Evolutionary conservation across 2,888 invertebrate genomes (phyloP).

Genomic region (Mesodorylaimus sp.): DNA sequence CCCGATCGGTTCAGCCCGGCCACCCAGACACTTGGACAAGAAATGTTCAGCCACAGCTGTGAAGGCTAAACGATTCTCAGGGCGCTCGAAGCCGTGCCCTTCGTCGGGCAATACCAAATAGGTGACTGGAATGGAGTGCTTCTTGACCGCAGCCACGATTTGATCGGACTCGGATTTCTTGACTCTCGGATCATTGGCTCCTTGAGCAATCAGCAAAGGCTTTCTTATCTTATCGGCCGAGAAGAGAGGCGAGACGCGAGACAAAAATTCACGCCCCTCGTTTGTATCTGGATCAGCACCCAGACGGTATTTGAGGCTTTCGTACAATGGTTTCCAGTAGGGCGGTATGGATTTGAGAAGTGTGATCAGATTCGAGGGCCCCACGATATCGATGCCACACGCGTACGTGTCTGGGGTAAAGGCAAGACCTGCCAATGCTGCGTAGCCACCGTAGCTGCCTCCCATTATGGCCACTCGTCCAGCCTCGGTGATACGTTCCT

Average conservation of each 20-base stretch:
- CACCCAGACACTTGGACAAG: slow-evolving; percentile 5
- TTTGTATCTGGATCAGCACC: background rate
- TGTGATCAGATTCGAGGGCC: slow-evolving; percentile 24
- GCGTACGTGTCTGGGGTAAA: slow-evolving; percentile 27
- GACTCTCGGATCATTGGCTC: slow-evolving; percentile 27
- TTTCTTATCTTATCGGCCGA: slow-evolving; percentile 11
- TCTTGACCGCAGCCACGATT: slow-evolving; percentile 1
- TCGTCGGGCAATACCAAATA: slow-evolving; percentile 3
- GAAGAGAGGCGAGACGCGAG: background rate
- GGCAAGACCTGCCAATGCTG: slow-evolving; percentile 21
- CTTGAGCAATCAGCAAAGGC: slow-evolving; percentile 26
- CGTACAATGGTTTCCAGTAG: slow-evolving; percentile 18
- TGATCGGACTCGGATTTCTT: slow-evolving; percentile 23
- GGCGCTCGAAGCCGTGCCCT: background rate
- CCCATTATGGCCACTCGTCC: slow-evolving; percentile 14
- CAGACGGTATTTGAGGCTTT: background rate
- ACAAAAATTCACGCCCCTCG: background rate
- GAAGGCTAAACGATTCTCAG: background rate
- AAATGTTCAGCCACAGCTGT: slow-evolving; percentile 1
- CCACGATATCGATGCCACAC: slow-evolving; percentile 28
- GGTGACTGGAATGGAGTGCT: slow-evolving; percentile 2
- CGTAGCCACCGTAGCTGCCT: slow-evolving; percentile 26
- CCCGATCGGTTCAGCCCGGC: background rate
- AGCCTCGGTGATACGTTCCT: background rate
- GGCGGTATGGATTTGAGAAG: slow-evolving; percentile 26